A percentile compares a stretch with the other conserved stretches of the same genome.
Evolutionary conservation across 2,113 vertebrate genomes (phyloP).

Genomic region (Hydropotes inermis): DNA sequence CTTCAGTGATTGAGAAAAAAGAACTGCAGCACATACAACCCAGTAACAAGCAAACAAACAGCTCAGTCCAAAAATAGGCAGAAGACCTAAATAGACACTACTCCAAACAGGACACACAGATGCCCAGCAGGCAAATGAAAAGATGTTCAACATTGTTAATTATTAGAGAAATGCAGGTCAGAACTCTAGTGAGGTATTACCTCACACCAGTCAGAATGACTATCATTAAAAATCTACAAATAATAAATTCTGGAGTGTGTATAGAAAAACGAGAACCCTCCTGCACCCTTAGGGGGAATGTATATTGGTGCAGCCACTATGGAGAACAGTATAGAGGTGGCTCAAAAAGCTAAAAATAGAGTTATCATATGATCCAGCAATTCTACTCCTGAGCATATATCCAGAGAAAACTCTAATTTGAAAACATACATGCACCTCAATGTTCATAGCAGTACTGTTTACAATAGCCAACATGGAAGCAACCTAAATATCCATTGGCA

Average conservation of each 20-base stretch:
- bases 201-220: not conserved
- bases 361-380: not conserved
- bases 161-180: not conserved
- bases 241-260: not conserved
- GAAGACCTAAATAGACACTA: not conserved
- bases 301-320: too few relatives aligned
- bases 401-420: not conserved
- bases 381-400: not conserved
- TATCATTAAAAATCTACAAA: not conserved
- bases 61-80: not conserved
- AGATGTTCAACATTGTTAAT: not conserved
- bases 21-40: not conserved
- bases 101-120: not conserved
- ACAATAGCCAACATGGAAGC: not conserved
- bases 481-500: not conserved
- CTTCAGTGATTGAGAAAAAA: not conserved
- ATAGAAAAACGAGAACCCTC: not conserved
- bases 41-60: not conserved
- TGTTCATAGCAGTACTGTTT: not conserved
- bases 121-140: not conserved
- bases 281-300: not conserved
- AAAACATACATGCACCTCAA: not conserved
- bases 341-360: not conserved
- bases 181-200: not conserved
- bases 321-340: not conserved